These are phyloP conservation scores for Ctenoplectra terminalis DNA, from an alignment of 1,140 invertebrate species.

Conservation along the genomic window DNA sequence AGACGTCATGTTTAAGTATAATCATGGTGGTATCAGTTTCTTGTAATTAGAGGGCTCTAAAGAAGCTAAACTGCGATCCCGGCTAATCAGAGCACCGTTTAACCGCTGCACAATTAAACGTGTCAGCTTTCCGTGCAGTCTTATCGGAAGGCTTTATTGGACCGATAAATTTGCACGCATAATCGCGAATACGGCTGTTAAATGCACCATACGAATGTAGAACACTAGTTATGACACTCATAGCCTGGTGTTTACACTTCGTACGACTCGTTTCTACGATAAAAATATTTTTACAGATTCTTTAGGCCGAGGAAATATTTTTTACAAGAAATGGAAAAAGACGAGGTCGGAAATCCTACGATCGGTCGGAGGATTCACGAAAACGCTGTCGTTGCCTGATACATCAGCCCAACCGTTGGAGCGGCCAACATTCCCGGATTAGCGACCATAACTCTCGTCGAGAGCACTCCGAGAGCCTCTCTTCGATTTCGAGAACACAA, in stretches of 20 bases:
- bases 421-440: conserved; percentile 69
- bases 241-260: not conserved
- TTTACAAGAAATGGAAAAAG: conserved; percentile 4
- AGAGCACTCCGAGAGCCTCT: conserved; percentile 42
- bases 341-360: not conserved
- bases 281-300: too few species aligned
- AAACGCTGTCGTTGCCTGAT: conserved; percentile 57
- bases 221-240: conserved; percentile 32
- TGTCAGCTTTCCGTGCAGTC: conserved; percentile 51
- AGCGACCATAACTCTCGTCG: conserved; percentile 70
- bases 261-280: not conserved
- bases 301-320: too few species aligned
- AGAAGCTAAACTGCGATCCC: not conserved
- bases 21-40: not conserved
- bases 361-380: conserved; percentile 19
- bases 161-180: conserved; percentile 56
- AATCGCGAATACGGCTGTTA: conserved; percentile 37
- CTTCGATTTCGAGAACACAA: conserved; percentile 52
- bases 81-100: conserved; percentile 48
- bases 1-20: not conserved
- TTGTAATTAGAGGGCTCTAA: not conserved
- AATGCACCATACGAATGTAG: conserved; percentile 36
- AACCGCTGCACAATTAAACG: conserved; percentile 58
- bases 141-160: conserved; percentile 63
- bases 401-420: conserved; percentile 57